Conservation (phyloP, 2,888 invertebrate species). For the Nebria brevicollis region DNA sequence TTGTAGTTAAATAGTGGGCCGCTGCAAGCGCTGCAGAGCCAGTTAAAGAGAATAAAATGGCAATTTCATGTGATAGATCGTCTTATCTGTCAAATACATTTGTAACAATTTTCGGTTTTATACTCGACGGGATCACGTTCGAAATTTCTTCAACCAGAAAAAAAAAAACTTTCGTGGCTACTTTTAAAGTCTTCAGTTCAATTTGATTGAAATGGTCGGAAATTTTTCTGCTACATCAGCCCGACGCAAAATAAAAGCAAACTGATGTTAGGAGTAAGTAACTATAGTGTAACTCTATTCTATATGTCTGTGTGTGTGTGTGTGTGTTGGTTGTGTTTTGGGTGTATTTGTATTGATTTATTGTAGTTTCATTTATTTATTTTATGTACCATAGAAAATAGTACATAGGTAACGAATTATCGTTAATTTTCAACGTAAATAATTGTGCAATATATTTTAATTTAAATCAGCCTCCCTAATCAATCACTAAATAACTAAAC, state of each 20-base stretch:
- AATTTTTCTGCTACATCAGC: background rate
- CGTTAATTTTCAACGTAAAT: background rate
- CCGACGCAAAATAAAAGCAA: background rate
- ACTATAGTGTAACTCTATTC: background rate
- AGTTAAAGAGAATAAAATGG: background rate
- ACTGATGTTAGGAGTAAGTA: constrained; percentile 1
- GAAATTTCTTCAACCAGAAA: background rate
- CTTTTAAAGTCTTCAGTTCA: constrained; percentile 1
- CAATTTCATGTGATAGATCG: background rate
- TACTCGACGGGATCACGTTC: background rate
- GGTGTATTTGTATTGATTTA: background rate
- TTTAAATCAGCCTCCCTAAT: too few species aligned
- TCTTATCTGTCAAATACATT: background rate
- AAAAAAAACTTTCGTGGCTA: background rate
- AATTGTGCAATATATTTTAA: too few species aligned
- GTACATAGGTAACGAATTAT: background rate
- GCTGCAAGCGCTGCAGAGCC: too few species aligned
- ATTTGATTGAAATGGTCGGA: background rate
- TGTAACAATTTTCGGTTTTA: background rate
- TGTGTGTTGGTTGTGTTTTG: background rate
- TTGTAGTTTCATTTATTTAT: background rate
- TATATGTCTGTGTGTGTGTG: background rate
- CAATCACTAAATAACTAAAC: too few species aligned
- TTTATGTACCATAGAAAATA: background rate
- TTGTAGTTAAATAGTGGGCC: too few species aligned